Percentiles rank a stretch among this genome's conserved stretches.
These are phyloP conservation scores for Anolis sagrei DNA, from an alignment of 2,113 vertebrate genomes.

Conservation along the genomic window DNA sequence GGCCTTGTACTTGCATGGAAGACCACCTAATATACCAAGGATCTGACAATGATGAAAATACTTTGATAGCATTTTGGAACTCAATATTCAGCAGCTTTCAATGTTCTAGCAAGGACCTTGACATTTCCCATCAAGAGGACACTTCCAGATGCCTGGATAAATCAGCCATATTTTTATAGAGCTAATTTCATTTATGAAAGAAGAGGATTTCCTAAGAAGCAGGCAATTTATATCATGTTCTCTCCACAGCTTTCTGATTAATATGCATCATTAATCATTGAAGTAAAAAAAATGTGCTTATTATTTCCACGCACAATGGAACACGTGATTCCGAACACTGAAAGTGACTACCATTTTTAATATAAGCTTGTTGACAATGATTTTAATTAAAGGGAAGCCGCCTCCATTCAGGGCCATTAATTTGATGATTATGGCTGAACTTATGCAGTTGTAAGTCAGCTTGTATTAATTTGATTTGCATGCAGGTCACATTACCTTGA, in stretches of 20 bases:
- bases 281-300: slow-evolving; percentile 53
- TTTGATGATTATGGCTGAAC: slow-evolving; percentile 48
- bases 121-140: neutral
- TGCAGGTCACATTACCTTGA: neutral
- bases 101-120: neutral
- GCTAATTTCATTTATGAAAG: slow-evolving; percentile 61
- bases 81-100: too few species aligned
- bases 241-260: slow-evolving; percentile 59
- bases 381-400: slow-evolving; percentile 54
- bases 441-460: slow-evolving; percentile 30
- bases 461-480: slow-evolving; percentile 31
- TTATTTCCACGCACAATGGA: slow-evolving; percentile 65
- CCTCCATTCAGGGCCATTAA: slow-evolving; percentile 17
- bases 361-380: slow-evolving; percentile 41
- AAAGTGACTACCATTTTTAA: slow-evolving; percentile 48
- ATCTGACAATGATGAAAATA: too few species aligned
- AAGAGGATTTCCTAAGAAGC: slow-evolving; percentile 42
- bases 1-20: too few species aligned
- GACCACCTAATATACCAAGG: too few species aligned
- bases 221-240: neutral
- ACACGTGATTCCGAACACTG: slow-evolving; percentile 57
- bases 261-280: slow-evolving; percentile 69
- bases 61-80: too few species aligned
- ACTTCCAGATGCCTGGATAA: slow-evolving; percentile 8
- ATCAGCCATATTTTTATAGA: slow-evolving; percentile 47